Percentiles rank a stretch among this genome's conserved stretches.
These are phyloP conservation scores for Drosophila busckii DNA, from an alignment of 1,140 invertebrate genomes.

Conservation along the genomic window DNA sequence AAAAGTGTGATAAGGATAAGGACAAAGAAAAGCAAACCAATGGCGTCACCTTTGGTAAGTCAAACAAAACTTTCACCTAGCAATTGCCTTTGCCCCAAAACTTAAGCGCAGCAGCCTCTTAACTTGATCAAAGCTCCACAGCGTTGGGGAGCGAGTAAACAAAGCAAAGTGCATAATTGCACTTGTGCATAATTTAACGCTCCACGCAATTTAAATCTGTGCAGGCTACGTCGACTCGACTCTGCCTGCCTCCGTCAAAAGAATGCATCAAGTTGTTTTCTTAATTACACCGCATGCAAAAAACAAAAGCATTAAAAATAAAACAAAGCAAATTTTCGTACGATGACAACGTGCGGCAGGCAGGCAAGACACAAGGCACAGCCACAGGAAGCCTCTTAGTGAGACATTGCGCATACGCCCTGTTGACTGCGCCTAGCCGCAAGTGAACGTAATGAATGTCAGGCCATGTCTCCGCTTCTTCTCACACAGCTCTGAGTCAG, in stretches of 20 bases:
- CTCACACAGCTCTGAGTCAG: constrained; percentile 9
- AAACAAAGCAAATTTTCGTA: constrained; percentile 14
- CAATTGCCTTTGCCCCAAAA: constrained; percentile 33
- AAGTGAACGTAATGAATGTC: constrained; percentile 62
- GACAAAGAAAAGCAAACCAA: constrained; percentile 78
- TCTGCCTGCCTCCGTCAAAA: constrained; percentile 15
- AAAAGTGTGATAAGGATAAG: constrained; percentile 76
- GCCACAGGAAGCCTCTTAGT: no score
- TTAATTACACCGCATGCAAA: constrained; percentile 62
- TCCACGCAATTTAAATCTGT: constrained; percentile 33
- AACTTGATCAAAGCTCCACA: constrained; percentile 40
- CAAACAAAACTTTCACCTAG: background rate
- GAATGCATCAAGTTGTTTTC: constrained; percentile 60
- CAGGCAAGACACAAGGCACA: no score
- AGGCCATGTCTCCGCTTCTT: constrained; percentile 19
- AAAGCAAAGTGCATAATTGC: constrained; percentile 53
- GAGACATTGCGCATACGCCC: constrained; percentile 55
- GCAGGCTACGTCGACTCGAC: background rate
- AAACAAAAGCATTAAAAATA: constrained; percentile 58
- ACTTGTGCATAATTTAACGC: constrained; percentile 60
- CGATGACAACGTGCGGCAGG: no score
- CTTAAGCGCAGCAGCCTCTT: background rate
- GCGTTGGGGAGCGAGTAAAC: background rate
- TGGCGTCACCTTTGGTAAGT: constrained; percentile 78
- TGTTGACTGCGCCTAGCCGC: constrained; percentile 36